Base-by-base conservation (phyloP, 1,140 invertebrate species). In the Battus philenor region DNA sequence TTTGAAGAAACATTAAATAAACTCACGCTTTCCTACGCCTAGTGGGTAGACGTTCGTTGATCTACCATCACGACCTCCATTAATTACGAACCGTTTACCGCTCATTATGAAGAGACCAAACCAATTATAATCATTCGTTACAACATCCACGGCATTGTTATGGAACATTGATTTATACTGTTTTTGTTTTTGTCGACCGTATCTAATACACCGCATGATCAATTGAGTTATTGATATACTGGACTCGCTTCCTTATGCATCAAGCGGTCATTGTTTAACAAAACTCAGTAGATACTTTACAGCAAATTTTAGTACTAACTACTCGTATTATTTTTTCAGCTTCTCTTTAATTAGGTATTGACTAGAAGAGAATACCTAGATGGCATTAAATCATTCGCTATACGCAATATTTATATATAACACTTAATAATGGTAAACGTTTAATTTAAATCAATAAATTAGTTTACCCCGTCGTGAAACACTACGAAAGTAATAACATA, bases 51-150 rank as follows among this genome's bases (percentile, higher is more conserved):
- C 44, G 49, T 50, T 47, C 61, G 59, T 58, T 67, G 56, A 52
- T 58, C 52, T 44, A 49, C 48, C 47, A 52, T 44, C 50, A 55
- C 56, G 60, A 58, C 54, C 43, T 31, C 45, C 67, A 75, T 75
- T 70, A 72, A 75, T 75, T 70, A 70, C 60, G 50, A 43, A 43
- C 56, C 56, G 44, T 61, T 74, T 69, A 74, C 53, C 55, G 38
- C 68, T 66, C 62, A 72, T 75, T 75, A 75, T 63, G 55, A 60
- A 66, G 62, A 68, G 68, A 70, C 63, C 60, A 64, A 68, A 70
- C 67, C 71, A 75, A 75, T 75, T 75, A 71, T 50, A 50, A 59
- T 53, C 34, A 70, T 67, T 61, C 68, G 64, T 54, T 67, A 72
- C 30, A 54, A 18, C 20, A 29, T 34, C 8, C 46, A 49, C 43